A percentile compares a stretch with the other conserved stretches of the same genome.
These are phyloP conservation scores for Macaria notata DNA, from an alignment of 2,888 invertebrate species.

Conservation along the genomic window DNA sequence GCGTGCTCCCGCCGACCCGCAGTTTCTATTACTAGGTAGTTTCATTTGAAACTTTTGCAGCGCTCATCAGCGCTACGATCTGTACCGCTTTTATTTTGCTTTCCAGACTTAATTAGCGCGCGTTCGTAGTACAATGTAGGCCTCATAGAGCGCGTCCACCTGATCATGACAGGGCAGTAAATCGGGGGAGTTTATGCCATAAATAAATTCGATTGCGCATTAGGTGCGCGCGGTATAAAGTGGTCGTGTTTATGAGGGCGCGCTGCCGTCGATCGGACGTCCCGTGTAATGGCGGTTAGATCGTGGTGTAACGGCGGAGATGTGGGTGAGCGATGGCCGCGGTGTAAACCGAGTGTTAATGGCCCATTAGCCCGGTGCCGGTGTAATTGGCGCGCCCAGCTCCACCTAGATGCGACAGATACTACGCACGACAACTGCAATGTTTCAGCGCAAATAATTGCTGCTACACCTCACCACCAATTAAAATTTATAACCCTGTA, in stretches of 20 bases:
- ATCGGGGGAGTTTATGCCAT: conserved; percentile 41
- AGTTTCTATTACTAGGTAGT: conserved; percentile 53
- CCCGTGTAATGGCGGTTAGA: conserved; percentile 30
- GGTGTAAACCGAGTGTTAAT: conserved; percentile 74
- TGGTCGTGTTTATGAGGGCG: conserved; percentile 45
- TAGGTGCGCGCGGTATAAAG: conserved; percentile 44
- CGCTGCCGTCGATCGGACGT: conserved; percentile 15
- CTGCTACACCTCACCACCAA: not conserved
- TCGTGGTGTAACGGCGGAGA: conserved; percentile 36
- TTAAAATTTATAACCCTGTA: no score
- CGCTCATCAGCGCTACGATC: conserved; percentile 34
- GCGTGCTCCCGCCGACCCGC: conserved; percentile 62
- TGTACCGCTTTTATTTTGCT: conserved; percentile 25
- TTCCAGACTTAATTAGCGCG: conserved; percentile 17
- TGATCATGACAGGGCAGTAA: conserved; percentile 41
- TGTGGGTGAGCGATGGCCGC: conserved; percentile 61
- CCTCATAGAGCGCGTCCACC: conserved; percentile 30
- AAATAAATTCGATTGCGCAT: conserved; percentile 50
- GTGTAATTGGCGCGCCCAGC: conserved; percentile 65
- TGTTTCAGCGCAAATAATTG: conserved; percentile 48
- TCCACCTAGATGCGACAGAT: conserved; percentile 55
- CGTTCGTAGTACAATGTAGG: conserved; percentile 20
- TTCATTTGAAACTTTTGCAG: conserved; percentile 51
- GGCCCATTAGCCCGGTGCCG: conserved; percentile 67
- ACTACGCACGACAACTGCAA: conserved; percentile 62